Evolutionary conservation across 1,140 invertebrate genomes (phyloP).

Genomic region (Pseudachorutes palmiensis): DNA sequence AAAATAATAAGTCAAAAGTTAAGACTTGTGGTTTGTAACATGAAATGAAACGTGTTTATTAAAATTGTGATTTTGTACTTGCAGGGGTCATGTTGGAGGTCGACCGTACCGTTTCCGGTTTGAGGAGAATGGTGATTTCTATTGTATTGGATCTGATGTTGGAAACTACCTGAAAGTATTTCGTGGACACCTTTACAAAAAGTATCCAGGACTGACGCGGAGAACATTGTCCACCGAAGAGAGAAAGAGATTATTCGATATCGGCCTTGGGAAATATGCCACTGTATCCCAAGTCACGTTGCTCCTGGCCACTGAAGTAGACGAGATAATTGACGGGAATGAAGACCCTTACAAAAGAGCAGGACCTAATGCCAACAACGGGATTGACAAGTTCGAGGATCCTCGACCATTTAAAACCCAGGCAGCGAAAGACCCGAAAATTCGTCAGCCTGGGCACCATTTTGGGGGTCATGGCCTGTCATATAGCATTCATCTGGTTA

Average conservation of each 20-base stretch:
- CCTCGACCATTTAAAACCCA: background rate
- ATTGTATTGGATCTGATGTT: slow-evolving; percentile 4
- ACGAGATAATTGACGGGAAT: slow-evolving; percentile 1
- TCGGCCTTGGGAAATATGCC: background rate
- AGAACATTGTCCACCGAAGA: background rate
- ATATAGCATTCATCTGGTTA: background rate
- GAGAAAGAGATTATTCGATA: background rate
- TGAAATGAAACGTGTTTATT: too few species aligned
- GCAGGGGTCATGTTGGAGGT: background rate
- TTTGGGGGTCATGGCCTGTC: background rate
- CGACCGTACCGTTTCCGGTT: background rate
- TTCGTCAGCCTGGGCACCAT: background rate
- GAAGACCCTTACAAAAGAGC: background rate
- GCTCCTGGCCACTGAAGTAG: slow-evolving; percentile 1
- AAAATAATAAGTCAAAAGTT: too few species aligned
- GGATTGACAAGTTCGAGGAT: background rate
- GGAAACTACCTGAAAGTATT: slow-evolving; percentile 3
- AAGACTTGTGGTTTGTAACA: too few species aligned
- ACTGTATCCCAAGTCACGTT: slow-evolving; percentile 1
- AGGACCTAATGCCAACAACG: background rate
- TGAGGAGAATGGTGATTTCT: background rate
- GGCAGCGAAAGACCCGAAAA: background rate
- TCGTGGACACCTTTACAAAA: background rate
- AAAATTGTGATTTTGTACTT: too few species aligned
- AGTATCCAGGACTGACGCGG: background rate